Conservation (phyloP, 2,113 vertebrate genomes). For the Ctenodactylus gundi region DNA sequence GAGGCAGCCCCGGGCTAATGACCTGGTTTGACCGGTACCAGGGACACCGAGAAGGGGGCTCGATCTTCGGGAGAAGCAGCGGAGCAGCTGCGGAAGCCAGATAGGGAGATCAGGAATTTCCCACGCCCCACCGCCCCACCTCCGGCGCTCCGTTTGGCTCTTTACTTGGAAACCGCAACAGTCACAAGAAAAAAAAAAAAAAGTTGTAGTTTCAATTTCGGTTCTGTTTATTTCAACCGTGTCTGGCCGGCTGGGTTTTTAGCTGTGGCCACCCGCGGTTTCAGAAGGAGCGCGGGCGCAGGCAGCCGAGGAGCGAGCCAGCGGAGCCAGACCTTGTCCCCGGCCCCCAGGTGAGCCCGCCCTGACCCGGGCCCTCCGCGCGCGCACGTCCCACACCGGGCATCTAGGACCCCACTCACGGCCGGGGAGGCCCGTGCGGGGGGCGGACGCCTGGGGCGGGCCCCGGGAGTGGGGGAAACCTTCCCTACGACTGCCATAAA, state of each 20-base stretch:
- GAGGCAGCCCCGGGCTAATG: too few species aligned
- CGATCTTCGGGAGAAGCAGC: background rate
- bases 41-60: too few species aligned
- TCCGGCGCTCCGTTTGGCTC: background rate
- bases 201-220: background rate
- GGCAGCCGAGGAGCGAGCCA: background rate
- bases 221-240: background rate
- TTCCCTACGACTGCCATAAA: background rate
- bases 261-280: background rate
- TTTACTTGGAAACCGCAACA: background rate
- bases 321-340: background rate
- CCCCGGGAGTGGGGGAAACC: background rate
- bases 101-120: too few species aligned
- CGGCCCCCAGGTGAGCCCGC: background rate
- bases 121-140: background rate
- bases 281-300: background rate
- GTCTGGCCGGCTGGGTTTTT: background rate
- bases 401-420: too few species aligned
- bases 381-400: too few species aligned
- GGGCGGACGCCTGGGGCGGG: accelerated
- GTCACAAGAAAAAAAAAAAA: accelerated
- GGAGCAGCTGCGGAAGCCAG: background rate
- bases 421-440: too few species aligned
- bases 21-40: background rate
- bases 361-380: too few species aligned